Conservation (phyloP, 2,113 vertebrate genomes). For the Phrynocephalus versicolor region DNA sequence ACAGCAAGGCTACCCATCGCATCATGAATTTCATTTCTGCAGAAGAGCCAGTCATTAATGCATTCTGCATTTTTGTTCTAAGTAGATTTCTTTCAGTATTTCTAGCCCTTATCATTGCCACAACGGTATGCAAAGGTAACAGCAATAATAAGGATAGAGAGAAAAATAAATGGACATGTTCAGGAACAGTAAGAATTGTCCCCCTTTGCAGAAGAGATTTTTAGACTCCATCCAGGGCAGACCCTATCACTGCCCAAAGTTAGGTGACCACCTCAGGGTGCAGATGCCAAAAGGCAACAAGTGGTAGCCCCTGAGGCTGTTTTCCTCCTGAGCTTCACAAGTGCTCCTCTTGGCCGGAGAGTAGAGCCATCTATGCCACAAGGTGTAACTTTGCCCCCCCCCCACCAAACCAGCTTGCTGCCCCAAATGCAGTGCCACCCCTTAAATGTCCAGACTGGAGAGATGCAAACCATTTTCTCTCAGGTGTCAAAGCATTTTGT, state of each 20-base stretch:
- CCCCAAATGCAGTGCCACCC: not conserved
- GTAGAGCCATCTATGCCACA: not conserved
- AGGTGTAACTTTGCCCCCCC: too few species aligned
- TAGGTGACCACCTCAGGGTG: not conserved
- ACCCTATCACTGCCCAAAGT: not conserved
- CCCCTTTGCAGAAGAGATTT: not conserved
- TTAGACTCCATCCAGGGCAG: not conserved
- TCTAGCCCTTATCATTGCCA: not conserved
- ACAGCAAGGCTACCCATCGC: constrained; percentile 24
- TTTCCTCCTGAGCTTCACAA: not conserved
- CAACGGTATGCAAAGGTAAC: constrained; percentile 9
- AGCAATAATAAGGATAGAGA: not conserved
- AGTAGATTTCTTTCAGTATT: constrained; percentile 1
- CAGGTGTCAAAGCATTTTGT: not conserved
- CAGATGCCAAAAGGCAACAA: not conserved
- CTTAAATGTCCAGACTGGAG: not conserved
- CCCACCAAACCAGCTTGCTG: not conserved
- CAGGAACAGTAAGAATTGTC: not conserved
- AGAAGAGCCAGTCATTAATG: constrained; percentile 18
- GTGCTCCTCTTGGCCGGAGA: not conserved
- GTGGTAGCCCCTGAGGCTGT: not conserved
- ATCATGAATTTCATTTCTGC: constrained; percentile 27
- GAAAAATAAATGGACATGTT: rapidly evolving
- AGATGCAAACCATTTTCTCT: not conserved
- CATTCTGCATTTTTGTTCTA: constrained; percentile 32